phyloP scores from a whole-genome alignment of 2,797 vertebrate genomes.

The Alectoris magna region DNA sequence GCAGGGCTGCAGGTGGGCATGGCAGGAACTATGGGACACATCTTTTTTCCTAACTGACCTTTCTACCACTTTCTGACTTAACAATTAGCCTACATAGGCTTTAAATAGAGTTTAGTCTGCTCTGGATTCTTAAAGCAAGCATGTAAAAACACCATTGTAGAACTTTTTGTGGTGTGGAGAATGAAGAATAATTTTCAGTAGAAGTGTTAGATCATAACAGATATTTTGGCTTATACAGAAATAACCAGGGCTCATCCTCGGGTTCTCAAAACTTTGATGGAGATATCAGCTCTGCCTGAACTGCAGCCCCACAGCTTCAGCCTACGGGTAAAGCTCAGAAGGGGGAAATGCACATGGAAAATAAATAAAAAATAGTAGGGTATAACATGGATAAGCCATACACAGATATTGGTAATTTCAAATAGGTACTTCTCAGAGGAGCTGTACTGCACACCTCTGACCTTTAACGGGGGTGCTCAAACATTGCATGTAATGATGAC shows the following conservation, averaged over 20 bases:
- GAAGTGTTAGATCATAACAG: not conserved
- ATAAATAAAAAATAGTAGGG: not conserved
- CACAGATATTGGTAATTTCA: slow-evolving; percentile 65
- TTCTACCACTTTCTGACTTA: not conserved
- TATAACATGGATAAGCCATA: slow-evolving; percentile 33
- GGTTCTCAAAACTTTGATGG: not conserved
- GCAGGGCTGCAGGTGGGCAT: not conserved
- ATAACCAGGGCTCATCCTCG: not conserved
- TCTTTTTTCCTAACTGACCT: not conserved
- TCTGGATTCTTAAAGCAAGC: not conserved
- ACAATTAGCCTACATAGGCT: not conserved
- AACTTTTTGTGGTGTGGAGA: not conserved
- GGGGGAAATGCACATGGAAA: not conserved
- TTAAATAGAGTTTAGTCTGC: not conserved
- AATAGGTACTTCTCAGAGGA: slow-evolving; percentile 73
- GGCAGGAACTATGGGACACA: rapidly evolving
- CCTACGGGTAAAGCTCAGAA: slow-evolving; percentile 24
- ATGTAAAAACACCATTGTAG: not conserved
- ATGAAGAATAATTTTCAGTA: not conserved
- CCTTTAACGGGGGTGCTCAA: slow-evolving; percentile 80
- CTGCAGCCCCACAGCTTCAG: not conserved
- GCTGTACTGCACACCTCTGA: slow-evolving; percentile 78
- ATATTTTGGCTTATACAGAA: slow-evolving; percentile 31
- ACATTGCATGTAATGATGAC: slow-evolving; percentile 81
- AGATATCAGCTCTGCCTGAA: not conserved